Evolutionary conservation across 2,113 vertebrate species (phyloP).

Genomic region (Epinephelus moara): DNA sequence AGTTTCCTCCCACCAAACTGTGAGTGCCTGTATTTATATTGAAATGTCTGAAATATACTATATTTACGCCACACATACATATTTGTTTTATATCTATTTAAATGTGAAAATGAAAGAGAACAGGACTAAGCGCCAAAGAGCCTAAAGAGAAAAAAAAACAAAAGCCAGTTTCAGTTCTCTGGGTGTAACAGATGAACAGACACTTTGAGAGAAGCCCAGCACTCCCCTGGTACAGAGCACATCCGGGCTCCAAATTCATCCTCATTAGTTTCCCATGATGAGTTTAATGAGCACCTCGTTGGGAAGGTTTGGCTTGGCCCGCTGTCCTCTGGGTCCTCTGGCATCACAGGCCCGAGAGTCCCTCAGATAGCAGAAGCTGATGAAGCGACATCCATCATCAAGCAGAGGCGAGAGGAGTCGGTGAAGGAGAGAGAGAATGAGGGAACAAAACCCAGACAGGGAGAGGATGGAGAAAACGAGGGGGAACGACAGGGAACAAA

Average conservation of each 20-base stretch:
- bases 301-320: conserved; percentile 60
- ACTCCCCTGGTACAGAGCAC: conserved; percentile 53
- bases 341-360: conserved; percentile 50
- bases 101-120: conserved; percentile 28
- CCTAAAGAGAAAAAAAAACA: not conserved
- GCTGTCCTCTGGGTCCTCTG: conserved; percentile 63
- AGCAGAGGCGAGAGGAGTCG: conserved; percentile 28
- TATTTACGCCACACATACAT: not conserved
- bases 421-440: conserved; percentile 28
- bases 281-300: conserved; percentile 72
- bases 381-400: conserved; percentile 61
- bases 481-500: not conserved
- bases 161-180: conserved; percentile 25
- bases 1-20: not conserved
- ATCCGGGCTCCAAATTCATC: conserved; percentile 68
- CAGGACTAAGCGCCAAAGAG: conserved; percentile 20
- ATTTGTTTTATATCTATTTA: conserved; percentile 13
- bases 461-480: conserved; percentile 10
- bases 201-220: conserved; percentile 48
- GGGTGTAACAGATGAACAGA: conserved; percentile 61
- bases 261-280: conserved; percentile 78
- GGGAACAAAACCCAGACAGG: conserved; percentile 12
- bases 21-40: not conserved
- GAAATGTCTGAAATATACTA: not conserved
- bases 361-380: conserved; percentile 39